These are phyloP conservation scores for Harpalus rubripes DNA, from an alignment of 2,888 invertebrate genomes.

Conservation along the genomic window DNA sequence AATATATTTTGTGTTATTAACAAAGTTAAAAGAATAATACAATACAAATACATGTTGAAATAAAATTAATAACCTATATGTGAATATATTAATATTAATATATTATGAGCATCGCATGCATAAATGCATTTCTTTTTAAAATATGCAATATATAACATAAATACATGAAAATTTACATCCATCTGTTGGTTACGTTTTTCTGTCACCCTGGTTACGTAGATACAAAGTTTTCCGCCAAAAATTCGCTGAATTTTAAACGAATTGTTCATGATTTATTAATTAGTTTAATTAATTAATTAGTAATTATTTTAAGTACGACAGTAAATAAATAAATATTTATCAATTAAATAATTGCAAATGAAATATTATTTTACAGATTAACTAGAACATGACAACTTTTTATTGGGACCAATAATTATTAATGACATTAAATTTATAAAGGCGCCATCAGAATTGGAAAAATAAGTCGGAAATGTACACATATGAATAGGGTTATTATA, in stretches of 20 bases:
- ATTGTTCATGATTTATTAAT: conserved; percentile 22
- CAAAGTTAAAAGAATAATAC: conserved; percentile 5
- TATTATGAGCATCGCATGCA: conserved; percentile 21
- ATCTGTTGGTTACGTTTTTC: background rate
- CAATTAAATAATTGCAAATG: conserved; percentile 34
- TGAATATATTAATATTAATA: conserved; percentile 22
- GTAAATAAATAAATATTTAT: conserved; percentile 38
- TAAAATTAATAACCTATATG: conserved; percentile 8
- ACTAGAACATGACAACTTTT: conserved; percentile 14
- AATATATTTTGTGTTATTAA: conserved; percentile 18
- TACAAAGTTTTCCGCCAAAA: conserved; percentile 1
- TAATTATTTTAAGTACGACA: conserved; percentile 13
- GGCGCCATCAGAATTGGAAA: background rate
- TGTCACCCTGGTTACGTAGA: background rate
- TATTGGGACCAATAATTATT: conserved; percentile 19
- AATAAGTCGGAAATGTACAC: conserved; percentile 1
- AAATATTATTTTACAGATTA: conserved; percentile 34
- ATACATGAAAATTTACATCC: conserved; percentile 8
- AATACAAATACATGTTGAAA: conserved; percentile 45
- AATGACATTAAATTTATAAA: conserved; percentile 33
- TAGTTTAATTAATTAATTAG: conserved; percentile 43
- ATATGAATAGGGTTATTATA: background rate
- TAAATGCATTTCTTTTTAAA: conserved; percentile 25
- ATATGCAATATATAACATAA: conserved; percentile 24
- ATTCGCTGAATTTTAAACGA: conserved; percentile 26